phyloP scores from a whole-genome alignment of 2,113 vertebrate species.

The Cyanoliseus patagonus region DNA sequence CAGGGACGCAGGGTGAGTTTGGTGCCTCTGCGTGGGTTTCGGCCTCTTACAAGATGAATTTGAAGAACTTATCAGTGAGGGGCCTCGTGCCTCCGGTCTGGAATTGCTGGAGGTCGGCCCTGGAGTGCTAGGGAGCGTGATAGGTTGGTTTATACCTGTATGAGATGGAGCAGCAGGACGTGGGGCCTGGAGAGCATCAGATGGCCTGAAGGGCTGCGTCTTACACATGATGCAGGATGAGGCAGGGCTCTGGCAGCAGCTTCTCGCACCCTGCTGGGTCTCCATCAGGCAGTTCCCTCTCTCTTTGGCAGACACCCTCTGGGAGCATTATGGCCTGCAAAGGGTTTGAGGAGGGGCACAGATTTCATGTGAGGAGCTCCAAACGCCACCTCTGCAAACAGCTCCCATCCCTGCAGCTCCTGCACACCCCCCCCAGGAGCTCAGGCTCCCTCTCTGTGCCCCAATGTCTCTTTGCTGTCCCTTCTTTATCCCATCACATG shows the following conservation, averaged over 20 bases:
- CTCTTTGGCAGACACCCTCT: not conserved
- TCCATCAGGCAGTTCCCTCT: not conserved
- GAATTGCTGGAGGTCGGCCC: not conserved
- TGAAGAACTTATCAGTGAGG: not conserved
- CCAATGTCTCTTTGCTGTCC: fast-evolving
- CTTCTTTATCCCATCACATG: fast-evolving
- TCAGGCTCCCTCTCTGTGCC: not conserved
- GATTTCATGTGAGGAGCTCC: fast-evolving
- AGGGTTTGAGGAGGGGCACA: not conserved
- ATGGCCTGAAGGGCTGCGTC: not conserved
- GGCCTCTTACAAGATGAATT: not conserved
- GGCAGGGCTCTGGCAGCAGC: not conserved
- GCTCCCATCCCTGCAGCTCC: not conserved
- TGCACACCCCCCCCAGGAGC: fast-evolving
- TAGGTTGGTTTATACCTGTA: fast-evolving
- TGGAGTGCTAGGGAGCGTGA: fast-evolving
- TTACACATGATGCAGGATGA: not conserved
- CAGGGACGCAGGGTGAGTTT: not conserved
- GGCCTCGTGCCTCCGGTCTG: not conserved
- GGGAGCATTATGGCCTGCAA: not conserved
- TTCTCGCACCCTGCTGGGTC: not conserved
- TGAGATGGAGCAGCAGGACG: not conserved
- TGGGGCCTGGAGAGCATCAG: not conserved
- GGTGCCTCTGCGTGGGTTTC: not conserved
- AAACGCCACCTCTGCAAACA: not conserved